Conservation (phyloP, 1,140 invertebrate species). For the Drosophila quadrilineata region DNA sequence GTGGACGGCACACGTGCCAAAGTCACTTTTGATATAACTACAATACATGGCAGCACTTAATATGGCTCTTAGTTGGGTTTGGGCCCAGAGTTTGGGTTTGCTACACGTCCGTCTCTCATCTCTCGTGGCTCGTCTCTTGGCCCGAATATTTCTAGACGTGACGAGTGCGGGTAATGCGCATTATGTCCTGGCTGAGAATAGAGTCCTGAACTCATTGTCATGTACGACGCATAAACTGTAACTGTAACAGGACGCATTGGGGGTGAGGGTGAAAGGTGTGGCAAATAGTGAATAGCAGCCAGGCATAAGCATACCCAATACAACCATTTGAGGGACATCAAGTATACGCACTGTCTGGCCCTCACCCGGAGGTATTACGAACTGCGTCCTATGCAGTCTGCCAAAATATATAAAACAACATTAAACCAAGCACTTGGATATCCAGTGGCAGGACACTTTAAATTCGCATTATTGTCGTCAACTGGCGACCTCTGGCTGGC, state of each 20-base stretch:
- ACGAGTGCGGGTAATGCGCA: slow-evolving; percentile 63
- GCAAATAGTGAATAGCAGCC: too few species aligned
- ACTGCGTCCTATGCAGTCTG: slow-evolving; percentile 24
- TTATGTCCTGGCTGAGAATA: slow-evolving; percentile 25
- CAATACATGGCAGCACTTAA: slow-evolving; percentile 63
- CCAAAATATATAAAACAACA: slow-evolving; percentile 48
- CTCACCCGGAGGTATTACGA: slow-evolving; percentile 26
- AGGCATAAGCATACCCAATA: slow-evolving; percentile 44
- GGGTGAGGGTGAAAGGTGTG: neutral
- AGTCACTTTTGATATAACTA: slow-evolving; percentile 76
- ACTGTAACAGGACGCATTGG: neutral
- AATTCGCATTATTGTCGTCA: slow-evolving; percentile 49
- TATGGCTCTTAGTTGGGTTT: slow-evolving; percentile 31
- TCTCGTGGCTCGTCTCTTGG: too few species aligned
- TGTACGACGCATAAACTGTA: slow-evolving; percentile 63
- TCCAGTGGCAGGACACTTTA: slow-evolving; percentile 31
- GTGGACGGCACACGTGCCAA: slow-evolving; percentile 69
- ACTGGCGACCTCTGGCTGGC: slow-evolving; percentile 33
- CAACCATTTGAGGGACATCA: slow-evolving; percentile 34
- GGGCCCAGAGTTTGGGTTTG: neutral
- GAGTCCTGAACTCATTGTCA: slow-evolving; percentile 63
- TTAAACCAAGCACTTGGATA: slow-evolving; percentile 44
- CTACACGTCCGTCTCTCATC: neutral
- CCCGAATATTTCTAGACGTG: slow-evolving; percentile 45
- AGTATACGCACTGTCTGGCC: slow-evolving; percentile 45